Evolutionary conservation across 2,797 vertebrate genomes (phyloP).

Genomic region (Lerista edwardsae): DNA sequence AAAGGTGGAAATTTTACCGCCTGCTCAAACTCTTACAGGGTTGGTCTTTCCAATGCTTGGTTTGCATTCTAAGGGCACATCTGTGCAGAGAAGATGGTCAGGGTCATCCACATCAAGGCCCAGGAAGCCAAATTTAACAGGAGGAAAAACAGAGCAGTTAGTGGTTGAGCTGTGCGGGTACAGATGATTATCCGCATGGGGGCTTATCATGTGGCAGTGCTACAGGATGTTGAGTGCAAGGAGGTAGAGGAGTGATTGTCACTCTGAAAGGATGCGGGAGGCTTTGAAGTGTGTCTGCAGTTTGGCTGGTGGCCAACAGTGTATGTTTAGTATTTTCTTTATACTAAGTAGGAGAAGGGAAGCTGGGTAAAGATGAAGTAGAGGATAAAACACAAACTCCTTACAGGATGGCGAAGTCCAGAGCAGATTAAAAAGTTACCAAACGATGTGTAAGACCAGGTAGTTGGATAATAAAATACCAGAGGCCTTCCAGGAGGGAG

Average conservation of each 20-base stretch:
- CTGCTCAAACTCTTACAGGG: background rate
- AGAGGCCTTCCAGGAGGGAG: background rate
- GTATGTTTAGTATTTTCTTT: slow-evolving; percentile 12
- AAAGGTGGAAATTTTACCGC: background rate
- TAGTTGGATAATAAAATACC: background rate
- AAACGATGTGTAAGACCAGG: background rate
- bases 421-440: background rate
- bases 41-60: background rate
- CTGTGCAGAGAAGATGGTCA: background rate
- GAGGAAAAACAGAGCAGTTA: slow-evolving; percentile 7
- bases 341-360: background rate
- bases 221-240: background rate
- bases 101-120: background rate
- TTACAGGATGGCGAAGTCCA: background rate
- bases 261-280: background rate
- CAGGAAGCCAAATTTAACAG: slow-evolving; percentile 11
- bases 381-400: slow-evolving; percentile 12
- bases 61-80: background rate
- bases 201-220: slow-evolving; percentile 13
- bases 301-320: slow-evolving; percentile 1
- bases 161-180: slow-evolving; percentile 1
- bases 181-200: slow-evolving; percentile 23
- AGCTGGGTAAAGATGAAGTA: background rate
- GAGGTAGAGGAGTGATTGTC: background rate
- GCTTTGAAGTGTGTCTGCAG: slow-evolving; percentile 19